Percentiles rank a stretch among this genome's conserved stretches.
Evolutionary conservation across 2,113 vertebrate genomes (phyloP).

Genomic region (Dermatemys mawii): DNA sequence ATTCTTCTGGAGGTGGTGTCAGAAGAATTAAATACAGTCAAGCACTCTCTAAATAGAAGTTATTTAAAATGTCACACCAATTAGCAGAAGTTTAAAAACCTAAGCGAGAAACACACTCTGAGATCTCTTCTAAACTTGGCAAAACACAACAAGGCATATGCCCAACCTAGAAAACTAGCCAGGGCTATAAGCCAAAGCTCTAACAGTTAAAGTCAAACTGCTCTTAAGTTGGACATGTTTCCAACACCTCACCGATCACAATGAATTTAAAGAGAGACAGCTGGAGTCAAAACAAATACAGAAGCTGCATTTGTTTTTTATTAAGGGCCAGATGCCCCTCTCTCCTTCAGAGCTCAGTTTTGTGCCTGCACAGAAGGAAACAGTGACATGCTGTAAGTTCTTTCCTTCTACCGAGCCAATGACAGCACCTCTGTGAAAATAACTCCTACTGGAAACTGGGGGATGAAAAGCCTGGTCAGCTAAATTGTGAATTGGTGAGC

Average conservation of each 20-base stretch:
- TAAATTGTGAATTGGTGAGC: neutral
- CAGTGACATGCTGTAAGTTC: neutral
- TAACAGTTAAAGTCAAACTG: neutral
- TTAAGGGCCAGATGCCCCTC: neutral
- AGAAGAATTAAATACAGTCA: neutral
- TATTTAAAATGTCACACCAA: constrained; percentile 30
- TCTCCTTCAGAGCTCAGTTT: neutral
- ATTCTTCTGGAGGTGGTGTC: neutral
- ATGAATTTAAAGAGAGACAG: constrained; percentile 11
- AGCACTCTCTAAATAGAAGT: neutral
- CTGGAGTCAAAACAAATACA: neutral
- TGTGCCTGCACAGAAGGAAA: neutral
- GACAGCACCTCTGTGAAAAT: neutral
- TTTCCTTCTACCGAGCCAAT: neutral
- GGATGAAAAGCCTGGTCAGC: fast-evolving
- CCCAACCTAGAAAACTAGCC: neutral
- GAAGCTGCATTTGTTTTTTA: neutral
- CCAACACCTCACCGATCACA: neutral
- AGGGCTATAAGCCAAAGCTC: neutral
- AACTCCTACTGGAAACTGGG: fast-evolving
- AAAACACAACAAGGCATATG: neutral
- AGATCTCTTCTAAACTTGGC: constrained; percentile 3
- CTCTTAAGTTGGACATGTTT: neutral
- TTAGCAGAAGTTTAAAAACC: constrained; percentile 16
- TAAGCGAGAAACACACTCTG: neutral